Percentiles rank a stretch among this genome's conserved stretches.
Conservation (phyloP, 1,140 invertebrate genomes). For the Campoletis sonorensis region DNA sequence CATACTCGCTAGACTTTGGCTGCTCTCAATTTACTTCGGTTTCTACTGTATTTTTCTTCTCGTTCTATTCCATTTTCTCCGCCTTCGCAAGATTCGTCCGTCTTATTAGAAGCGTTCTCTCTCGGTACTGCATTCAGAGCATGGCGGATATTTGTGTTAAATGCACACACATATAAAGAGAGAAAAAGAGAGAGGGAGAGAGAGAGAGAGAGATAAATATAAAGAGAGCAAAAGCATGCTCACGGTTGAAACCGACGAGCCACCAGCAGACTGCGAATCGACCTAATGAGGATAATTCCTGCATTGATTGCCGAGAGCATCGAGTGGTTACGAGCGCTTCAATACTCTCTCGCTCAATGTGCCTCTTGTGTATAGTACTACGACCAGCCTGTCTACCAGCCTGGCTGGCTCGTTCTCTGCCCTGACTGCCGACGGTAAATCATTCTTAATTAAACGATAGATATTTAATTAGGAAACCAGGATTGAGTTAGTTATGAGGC, state of each 20-base stretch:
- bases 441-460: slow-evolving; percentile 75
- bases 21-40: background rate
- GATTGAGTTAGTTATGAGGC: slow-evolving; percentile 72
- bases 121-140: background rate
- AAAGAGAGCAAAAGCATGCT: slow-evolving; percentile 16
- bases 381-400: background rate
- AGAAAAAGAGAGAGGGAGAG: background rate
- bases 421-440: slow-evolving; percentile 66
- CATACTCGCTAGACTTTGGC: too few relatives aligned
- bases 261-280: slow-evolving; percentile 58
- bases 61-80: background rate
- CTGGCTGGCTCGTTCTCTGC: slow-evolving; percentile 32
- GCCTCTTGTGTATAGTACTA: slow-evolving; percentile 10
- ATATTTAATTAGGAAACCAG: slow-evolving; percentile 71
- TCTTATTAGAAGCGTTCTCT: slow-evolving; percentile 9
- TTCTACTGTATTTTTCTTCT: slow-evolving; percentile 17
- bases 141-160: background rate
- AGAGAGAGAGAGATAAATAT: slow-evolving; percentile 12
- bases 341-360: slow-evolving; percentile 42
- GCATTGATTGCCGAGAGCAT: slow-evolving; percentile 70
- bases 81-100: slow-evolving; percentile 22
- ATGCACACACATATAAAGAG: background rate
- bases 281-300: slow-evolving; percentile 76
- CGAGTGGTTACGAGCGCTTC: slow-evolving; percentile 61
- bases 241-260: slow-evolving; percentile 47